phyloP scores from a whole-genome alignment of 2,797 vertebrate genomes.

The Tarsius wallacei region DNA sequence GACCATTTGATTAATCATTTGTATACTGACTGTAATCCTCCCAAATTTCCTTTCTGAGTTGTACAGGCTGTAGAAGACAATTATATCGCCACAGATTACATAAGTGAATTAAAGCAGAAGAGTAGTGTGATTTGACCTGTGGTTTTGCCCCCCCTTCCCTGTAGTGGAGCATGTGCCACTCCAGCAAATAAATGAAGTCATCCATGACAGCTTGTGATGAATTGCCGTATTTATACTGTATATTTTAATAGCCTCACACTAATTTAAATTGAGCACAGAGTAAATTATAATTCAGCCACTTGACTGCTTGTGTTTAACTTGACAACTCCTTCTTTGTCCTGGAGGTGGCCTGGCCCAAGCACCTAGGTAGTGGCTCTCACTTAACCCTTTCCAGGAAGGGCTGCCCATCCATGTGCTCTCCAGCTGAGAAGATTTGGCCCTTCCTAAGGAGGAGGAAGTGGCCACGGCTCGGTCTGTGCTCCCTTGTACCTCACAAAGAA shows the following conservation, averaged over 20 bases:
- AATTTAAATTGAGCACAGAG: slow-evolving; percentile 97
- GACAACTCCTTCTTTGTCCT: slow-evolving; percentile 91
- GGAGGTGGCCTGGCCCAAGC: slow-evolving; percentile 81
- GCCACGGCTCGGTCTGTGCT: not conserved
- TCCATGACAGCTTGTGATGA: slow-evolving; percentile 97
- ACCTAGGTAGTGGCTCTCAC: slow-evolving; percentile 64
- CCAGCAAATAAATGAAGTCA: slow-evolving; percentile 93
- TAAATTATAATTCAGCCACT: slow-evolving; percentile 97
- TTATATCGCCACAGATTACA: slow-evolving; percentile 93
- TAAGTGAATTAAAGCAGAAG: slow-evolving; percentile 94
- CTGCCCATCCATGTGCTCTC: not conserved
- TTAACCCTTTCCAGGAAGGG: slow-evolving; percentile 84
- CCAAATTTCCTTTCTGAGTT: slow-evolving; percentile 91
- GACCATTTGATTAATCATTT: slow-evolving; percentile 92
- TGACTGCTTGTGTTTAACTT: slow-evolving; percentile 95
- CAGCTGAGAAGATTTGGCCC: not conserved
- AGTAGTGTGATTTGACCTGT: slow-evolving; percentile 95
- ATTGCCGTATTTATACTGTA: slow-evolving; percentile 97
- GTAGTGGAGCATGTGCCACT: slow-evolving; percentile 90
- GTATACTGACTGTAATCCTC: slow-evolving; percentile 88
- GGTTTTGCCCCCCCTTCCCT: slow-evolving; percentile 92
- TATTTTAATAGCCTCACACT: slow-evolving; percentile 98
- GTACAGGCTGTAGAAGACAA: slow-evolving; percentile 91
- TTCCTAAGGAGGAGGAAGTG: slow-evolving; percentile 6
- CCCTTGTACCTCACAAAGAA: slow-evolving; percentile 53